A percentile compares a stretch with the other conserved stretches of the same genome.
These are phyloP conservation scores for Phytoseiulus persimilis DNA, from an alignment of 2,888 invertebrate species.

Conservation along the genomic window DNA sequence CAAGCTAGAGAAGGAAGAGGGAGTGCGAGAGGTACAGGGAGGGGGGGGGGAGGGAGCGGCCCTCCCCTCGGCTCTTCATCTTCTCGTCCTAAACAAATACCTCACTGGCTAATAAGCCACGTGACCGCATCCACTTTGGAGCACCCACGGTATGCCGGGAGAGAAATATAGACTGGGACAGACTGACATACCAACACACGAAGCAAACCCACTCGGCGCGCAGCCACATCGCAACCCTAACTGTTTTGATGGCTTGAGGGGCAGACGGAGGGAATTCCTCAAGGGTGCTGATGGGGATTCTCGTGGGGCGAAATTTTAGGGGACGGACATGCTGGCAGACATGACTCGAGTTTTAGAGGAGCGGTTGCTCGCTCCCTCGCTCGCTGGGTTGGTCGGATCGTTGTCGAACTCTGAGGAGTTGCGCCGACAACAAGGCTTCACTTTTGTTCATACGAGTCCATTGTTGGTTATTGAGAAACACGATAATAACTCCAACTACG, in stretches of 20 bases:
- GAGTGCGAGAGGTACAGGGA: neutral
- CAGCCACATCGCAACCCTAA: neutral
- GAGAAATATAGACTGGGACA: neutral
- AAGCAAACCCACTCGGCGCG: neutral
- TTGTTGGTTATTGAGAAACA: neutral
- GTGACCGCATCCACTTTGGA: slow-evolving; percentile 38
- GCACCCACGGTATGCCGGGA: neutral
- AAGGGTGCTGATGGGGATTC: neutral
- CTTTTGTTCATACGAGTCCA: neutral
- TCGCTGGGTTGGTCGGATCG: neutral
- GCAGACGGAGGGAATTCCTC: neutral
- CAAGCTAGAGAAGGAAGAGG: neutral
- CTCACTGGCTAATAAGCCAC: slow-evolving; percentile 35
- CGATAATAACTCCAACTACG: neutral
- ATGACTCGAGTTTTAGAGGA: neutral
- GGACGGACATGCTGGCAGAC: neutral
- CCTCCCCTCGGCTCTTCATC: neutral
- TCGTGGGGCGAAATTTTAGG: neutral
- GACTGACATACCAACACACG: neutral
- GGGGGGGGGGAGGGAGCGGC: neutral
- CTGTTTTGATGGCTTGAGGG: neutral
- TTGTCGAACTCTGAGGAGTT: neutral
- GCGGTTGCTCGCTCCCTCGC: neutral
- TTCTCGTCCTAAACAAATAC: neutral
- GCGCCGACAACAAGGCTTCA: neutral